Base-by-base conservation (phyloP, 2,797 vertebrate species). In the Acipenser transmontanus region DNA sequence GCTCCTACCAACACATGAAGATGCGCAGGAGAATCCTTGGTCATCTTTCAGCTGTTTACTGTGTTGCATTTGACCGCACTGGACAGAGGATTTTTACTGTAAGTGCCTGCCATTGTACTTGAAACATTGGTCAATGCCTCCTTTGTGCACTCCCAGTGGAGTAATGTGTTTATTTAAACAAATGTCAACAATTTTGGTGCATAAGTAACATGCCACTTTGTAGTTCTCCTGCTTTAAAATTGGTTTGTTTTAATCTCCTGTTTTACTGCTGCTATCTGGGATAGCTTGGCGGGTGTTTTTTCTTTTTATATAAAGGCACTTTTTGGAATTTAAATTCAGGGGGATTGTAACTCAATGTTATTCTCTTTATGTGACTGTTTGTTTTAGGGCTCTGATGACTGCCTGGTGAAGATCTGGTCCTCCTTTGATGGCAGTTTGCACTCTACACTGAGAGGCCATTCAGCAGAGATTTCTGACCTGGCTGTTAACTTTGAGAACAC, bases 361-460 rank as follows among this genome's bases (percentile, higher is more conserved):
- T 34, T 34, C 2, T 34, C 34, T 34, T 54, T n/a, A 54, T 9
- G 52, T 3, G 8, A 54, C n/a, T 54, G 8, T 54, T 54, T 69
- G 70, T 67, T 17, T 17, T 66, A 99, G 97, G 97, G 97, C 72
- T 98, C 97, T 14, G 97, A 99, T 75, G 97, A 99, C 84, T 97
- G 95, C 76, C 91, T 99, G 82, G 96, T 99, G 72, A 99, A 99
- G 83, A 98, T 99, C 68, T 99, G 97, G 97, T 98, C 95, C 68
- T 95, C 96, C 5, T 91, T 95, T 71, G 94, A 98, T 10, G 97
- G 97, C 72, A 90, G 95, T 48, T 89, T 99, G 2, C 89, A 98
- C 73, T 91, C 96, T 47, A 99, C 97, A 0, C 80, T 99, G 73
- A 85, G 97, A 72, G 97, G 97, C 62, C 97, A 99, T 76, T 96